Conservation (phyloP, 2,797 vertebrate genomes). For the Mus minutoides region DNA sequence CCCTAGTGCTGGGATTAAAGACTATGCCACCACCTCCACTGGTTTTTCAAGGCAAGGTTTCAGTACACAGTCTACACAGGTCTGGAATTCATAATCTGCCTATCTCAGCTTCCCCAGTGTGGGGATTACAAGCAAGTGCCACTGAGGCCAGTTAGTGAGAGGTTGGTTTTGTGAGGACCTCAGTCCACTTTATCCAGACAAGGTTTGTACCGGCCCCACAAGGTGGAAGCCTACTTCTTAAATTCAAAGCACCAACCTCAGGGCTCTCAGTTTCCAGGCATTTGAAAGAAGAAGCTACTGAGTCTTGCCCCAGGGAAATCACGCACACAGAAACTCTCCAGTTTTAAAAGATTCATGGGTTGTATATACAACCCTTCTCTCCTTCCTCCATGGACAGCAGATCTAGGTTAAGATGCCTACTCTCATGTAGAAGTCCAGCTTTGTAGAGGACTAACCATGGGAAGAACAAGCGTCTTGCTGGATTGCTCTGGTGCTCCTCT, state of each 20-base stretch:
- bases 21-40: neutral
- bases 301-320: conserved; percentile 44
- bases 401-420: neutral
- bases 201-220: neutral
- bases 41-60: neutral
- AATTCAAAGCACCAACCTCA: conserved; percentile 8
- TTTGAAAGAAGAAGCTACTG: conserved; percentile 51
- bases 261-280: conserved; percentile 15
- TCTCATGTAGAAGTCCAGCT: neutral
- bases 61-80: neutral
- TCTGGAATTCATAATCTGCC: neutral
- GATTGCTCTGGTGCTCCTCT: neutral
- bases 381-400: neutral
- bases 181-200: neutral
- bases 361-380: neutral
- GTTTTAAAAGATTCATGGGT: conserved; percentile 1
- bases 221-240: neutral
- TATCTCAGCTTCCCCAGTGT: neutral
- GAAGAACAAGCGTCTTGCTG: neutral
- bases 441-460: neutral
- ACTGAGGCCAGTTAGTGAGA: neutral
- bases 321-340: neutral
- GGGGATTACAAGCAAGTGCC: neutral
- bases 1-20: neutral
- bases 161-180: conserved; percentile 14